Evolutionary conservation across 2,888 invertebrate genomes (phyloP), one percentile per base, ranked within the genome.

Genomic region (Plagiodera versicolora): DNA sequence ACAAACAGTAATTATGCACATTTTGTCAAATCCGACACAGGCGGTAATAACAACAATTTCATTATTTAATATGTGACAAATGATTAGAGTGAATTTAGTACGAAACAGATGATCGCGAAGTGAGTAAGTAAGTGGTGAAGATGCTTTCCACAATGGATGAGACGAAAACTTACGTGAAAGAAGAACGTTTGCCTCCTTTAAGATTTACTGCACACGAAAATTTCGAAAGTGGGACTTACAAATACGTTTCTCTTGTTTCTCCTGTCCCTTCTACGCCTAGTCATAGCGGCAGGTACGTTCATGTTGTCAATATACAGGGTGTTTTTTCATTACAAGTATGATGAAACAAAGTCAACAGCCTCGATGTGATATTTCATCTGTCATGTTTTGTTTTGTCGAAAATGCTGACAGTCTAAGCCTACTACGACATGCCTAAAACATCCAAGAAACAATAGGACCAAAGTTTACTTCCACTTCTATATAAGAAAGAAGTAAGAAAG

Each of bases 221-320:
- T 19, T 3, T 67, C 6, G 58, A 65, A 8, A 61, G 64, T 8
- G 66, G 61, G 32, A 61, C 60, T 39, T 62, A 65, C 52, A 59
- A 32, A 35, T 65, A 54, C 16, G 63, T 66, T 14, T n/a, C n/a
- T n/a, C n/a, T n/a, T n/a, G n/a, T n/a, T n/a, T n/a, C n/a, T n/a
- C n/a, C n/a, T n/a, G n/a, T n/a, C n/a, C 68, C 68, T 5, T 59
- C 65, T 10, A 61, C 66, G 11, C 70, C 68, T 4, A 61, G 63
- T 47, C 61, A 62, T 39, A 55, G 49, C 9, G 69, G 69, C 70
- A 70, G 67, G 69, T 68, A 32, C 2, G n/a, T n/a, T n/a, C n/a
- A n/a, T n/a, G n/a, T n/a, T n/a, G n/a, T n/a, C n/a, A n/a, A n/a
- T n/a, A n/a, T n/a, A n/a, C n/a, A n/a, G n/a, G n/a, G n/a, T n/a